Conservation (phyloP, 2,888 invertebrate genomes). For the Copidosoma aretas region DNA sequence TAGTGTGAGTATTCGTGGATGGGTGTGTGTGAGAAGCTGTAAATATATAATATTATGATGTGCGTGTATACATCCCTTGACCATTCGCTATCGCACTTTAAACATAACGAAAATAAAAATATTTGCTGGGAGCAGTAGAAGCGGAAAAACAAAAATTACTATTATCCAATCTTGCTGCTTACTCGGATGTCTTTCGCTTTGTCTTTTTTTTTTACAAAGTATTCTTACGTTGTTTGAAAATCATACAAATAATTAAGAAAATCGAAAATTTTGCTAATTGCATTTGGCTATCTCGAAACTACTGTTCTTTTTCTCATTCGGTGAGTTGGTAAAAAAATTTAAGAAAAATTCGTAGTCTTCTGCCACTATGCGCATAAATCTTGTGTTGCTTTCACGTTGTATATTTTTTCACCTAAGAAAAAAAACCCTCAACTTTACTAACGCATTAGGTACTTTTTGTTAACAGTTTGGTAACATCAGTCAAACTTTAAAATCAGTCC, state of each 20-base stretch:
- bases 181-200: constrained; percentile 16
- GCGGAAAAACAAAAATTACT: constrained; percentile 29
- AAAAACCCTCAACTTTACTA: constrained; percentile 53
- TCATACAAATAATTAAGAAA: constrained; percentile 27
- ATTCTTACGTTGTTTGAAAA: constrained; percentile 26
- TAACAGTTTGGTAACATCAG: constrained; percentile 63
- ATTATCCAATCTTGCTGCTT: constrained; percentile 15
- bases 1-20: constrained; percentile 29
- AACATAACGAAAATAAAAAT: constrained; percentile 27
- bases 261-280: constrained; percentile 31
- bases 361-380: constrained; percentile 40
- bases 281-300: constrained; percentile 38
- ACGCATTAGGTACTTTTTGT: constrained; percentile 60
- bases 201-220: not conserved
- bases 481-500: constrained; percentile 61
- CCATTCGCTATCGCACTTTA: constrained; percentile 38
- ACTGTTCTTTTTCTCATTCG: no score
- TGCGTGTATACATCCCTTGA: constrained; percentile 37
- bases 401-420: constrained; percentile 42
- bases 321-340: constrained; percentile 31
- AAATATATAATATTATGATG: constrained; percentile 27
- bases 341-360: constrained; percentile 36
- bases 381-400: constrained; percentile 39
- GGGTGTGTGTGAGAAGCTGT: constrained; percentile 38
- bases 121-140: constrained; percentile 27